These are phyloP conservation scores for Dynastes grantii DNA, from an alignment of 2,888 invertebrate species.

Conservation along the genomic window DNA sequence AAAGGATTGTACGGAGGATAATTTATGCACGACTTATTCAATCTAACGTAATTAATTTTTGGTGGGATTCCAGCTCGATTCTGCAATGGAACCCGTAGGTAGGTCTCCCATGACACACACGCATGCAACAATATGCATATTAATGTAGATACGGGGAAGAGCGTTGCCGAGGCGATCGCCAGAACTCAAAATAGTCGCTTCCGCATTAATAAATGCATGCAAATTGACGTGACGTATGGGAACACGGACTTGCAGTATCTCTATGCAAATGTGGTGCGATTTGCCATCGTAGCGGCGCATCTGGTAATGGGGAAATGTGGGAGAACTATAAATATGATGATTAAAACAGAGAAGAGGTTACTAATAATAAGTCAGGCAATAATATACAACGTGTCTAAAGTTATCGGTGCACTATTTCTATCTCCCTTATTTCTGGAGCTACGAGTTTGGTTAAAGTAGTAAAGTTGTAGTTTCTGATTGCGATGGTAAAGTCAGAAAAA, in stretches of 20 bases:
- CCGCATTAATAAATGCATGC: constrained; percentile 29
- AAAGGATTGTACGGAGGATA: neutral
- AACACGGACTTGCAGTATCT: neutral
- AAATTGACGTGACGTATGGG: constrained; percentile 5
- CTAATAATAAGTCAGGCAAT: too few species aligned
- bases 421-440: too few species aligned
- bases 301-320: neutral
- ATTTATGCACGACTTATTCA: constrained; percentile 24
- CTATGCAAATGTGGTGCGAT: neutral
- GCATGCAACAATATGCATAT: constrained; percentile 24
- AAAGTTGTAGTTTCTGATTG: too few species aligned
- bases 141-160: neutral
- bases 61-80: neutral
- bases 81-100: neutral
- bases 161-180: neutral
- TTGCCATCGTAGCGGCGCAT: neutral
- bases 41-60: constrained; percentile 22
- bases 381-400: too few species aligned
- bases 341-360: too few species aligned
- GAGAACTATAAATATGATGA: too few species aligned
- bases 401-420: too few species aligned
- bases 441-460: too few species aligned
- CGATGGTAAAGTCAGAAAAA: too few species aligned
- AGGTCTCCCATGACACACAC: neutral
- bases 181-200: neutral